Evolutionary conservation across 2,113 vertebrate genomes (phyloP).

Genomic region (Melanotaenia duboulayi): DNA sequence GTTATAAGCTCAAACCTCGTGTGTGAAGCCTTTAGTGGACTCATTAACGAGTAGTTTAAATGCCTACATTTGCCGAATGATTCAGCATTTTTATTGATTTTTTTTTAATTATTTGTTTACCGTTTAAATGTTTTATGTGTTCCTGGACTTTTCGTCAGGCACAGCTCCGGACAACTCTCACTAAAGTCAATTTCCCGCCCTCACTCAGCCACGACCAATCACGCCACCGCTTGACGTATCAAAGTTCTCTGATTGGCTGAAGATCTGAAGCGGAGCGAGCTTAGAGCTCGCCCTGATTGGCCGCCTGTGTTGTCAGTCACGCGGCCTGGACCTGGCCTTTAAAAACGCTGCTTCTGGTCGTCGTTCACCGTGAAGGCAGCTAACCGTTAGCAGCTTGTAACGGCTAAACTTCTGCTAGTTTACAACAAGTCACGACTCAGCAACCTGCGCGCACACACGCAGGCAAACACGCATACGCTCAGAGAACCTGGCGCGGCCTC

Average conservation of each 20-base stretch:
- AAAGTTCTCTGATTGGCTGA: neutral
- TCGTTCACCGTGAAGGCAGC: neutral
- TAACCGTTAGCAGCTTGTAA: neutral
- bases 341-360: rapidly evolving
- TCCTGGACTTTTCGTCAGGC: slow-evolving; percentile 54
- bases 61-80: rapidly evolving
- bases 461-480: slow-evolving; percentile 12
- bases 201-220: slow-evolving; percentile 17
- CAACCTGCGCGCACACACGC: neutral
- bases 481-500: neutral
- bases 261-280: neutral
- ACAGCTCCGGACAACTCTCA: slow-evolving; percentile 1
- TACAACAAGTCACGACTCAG: neutral
- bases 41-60: rapidly evolving
- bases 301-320: neutral
- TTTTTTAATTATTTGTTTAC: neutral
- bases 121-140: neutral
- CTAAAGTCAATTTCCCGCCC: slow-evolving; percentile 5
- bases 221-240: rapidly evolving
- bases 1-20: neutral
- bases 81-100: neutral
- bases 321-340: slow-evolving; percentile 1
- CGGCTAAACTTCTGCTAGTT: neutral
- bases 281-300: slow-evolving; percentile 6
- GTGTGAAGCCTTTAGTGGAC: rapidly evolving